Evolutionary conservation across 2,113 vertebrate genomes (phyloP).

Genomic region (Lucifuga dentata): DNA sequence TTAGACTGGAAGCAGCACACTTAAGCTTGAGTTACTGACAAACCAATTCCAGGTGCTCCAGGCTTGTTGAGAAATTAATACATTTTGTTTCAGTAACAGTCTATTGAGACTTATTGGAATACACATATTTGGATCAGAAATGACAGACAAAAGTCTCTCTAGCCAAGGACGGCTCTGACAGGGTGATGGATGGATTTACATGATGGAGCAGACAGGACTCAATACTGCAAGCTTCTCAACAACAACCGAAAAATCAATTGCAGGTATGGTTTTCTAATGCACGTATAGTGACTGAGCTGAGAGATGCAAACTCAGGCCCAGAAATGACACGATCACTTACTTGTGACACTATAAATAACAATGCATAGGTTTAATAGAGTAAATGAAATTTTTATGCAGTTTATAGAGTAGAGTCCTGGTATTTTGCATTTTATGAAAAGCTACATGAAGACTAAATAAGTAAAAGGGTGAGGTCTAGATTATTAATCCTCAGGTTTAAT

Average conservation of each 20-base stretch:
- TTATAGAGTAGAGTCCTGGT: not conserved
- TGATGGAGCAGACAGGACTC: constrained; percentile 57
- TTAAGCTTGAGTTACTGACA: not conserved
- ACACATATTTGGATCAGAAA: constrained; percentile 18
- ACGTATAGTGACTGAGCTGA: constrained; percentile 55
- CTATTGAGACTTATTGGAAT: constrained; percentile 3
- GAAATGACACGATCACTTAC: not conserved
- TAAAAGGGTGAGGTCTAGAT: constrained; percentile 17
- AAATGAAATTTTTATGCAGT: not conserved
- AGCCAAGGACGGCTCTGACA: constrained; percentile 51
- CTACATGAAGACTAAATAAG: constrained; percentile 24
- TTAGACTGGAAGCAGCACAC: not conserved
- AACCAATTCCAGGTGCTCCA: not conserved
- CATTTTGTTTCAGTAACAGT: not conserved
- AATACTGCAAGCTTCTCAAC: constrained; percentile 52
- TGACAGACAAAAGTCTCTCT: constrained; percentile 38
- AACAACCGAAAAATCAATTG: constrained; percentile 64
- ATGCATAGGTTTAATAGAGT: not conserved
- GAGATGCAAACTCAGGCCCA: constrained; percentile 4
- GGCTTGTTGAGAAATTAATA: constrained; percentile 8
- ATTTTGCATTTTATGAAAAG: too few relatives aligned
- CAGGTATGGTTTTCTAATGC: constrained; percentile 57
- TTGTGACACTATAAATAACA: constrained; percentile 1
- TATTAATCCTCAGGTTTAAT: constrained; percentile 37
- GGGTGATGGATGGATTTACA: constrained; percentile 65